phyloP scores from a whole-genome alignment of 2,888 invertebrate genomes.

The Caenorhabditis sulstoni region DNA sequence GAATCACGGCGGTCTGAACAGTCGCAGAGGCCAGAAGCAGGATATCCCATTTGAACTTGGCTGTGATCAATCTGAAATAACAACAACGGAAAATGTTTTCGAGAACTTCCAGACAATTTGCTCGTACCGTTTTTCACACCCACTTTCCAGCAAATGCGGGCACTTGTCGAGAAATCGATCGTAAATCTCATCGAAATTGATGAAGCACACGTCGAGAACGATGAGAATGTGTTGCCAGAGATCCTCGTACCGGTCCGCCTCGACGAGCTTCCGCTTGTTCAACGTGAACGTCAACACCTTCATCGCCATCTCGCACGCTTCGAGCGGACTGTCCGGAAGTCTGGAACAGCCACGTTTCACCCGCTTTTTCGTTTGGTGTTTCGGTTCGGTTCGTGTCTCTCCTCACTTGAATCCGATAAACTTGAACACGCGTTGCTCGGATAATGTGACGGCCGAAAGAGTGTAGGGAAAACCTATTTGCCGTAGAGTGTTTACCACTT shows the following conservation, averaged over 20 bases:
- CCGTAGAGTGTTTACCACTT: constrained; percentile 78
- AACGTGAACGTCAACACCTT: constrained; percentile 43
- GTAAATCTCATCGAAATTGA: constrained; percentile 38
- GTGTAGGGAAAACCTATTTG: constrained; percentile 81
- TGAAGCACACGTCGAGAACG: constrained; percentile 52
- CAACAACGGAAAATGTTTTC: background rate
- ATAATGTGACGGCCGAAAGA: constrained; percentile 81
- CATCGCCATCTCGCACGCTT: constrained; percentile 52
- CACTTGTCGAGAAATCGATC: constrained; percentile 22
- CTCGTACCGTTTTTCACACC: constrained; percentile 8
- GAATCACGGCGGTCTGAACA: constrained; percentile 40
- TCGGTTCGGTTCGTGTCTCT: background rate
- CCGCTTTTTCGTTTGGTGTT: too few species aligned
- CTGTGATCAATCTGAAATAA: constrained; percentile 19
- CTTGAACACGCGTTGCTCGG: constrained; percentile 80
- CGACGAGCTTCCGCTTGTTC: constrained; percentile 19
- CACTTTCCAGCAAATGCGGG: constrained; percentile 12
- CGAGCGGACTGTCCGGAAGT: constrained; percentile 54
- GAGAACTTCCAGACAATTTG: background rate
- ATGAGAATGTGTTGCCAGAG: constrained; percentile 56
- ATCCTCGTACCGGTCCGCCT: constrained; percentile 23
- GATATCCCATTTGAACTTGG: constrained; percentile 50
- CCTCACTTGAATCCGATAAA: constrained; percentile 47
- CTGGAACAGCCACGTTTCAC: constrained; percentile 7
- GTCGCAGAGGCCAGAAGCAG: constrained; percentile 31